Conservation (phyloP, 2,113 vertebrate species). For the Hirundichthys speculiger region DNA sequence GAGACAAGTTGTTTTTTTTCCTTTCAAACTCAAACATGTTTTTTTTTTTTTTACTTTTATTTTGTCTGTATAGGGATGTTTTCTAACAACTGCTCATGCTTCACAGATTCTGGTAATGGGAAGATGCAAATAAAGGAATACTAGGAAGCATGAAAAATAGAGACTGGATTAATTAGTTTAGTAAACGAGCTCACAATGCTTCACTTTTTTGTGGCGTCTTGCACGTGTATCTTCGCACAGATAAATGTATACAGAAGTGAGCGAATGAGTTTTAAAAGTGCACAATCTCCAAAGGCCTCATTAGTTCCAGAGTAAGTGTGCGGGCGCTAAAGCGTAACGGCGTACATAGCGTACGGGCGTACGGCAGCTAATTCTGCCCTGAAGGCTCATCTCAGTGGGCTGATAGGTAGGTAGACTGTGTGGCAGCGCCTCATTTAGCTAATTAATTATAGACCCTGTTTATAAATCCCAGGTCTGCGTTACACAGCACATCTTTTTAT, state of each 20-base stretch:
- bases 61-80: slow-evolving; percentile 10
- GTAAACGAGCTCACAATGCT: slow-evolving; percentile 24
- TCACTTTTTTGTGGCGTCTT: slow-evolving; percentile 16
- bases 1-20: slow-evolving; percentile 30
- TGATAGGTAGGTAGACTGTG: slow-evolving; percentile 62
- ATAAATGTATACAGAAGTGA: slow-evolving; percentile 40
- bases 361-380: slow-evolving; percentile 37
- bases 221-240: slow-evolving; percentile 31
- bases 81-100: slow-evolving; percentile 49
- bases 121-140: slow-evolving; percentile 42
- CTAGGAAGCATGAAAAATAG: slow-evolving; percentile 25
- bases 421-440: slow-evolving; percentile 35
- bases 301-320: slow-evolving; percentile 61
- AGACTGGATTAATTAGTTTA: slow-evolving; percentile 45
- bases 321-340: slow-evolving; percentile 32
- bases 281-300: slow-evolving; percentile 67
- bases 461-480: background rate
- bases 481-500: background rate
- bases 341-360: slow-evolving; percentile 43
- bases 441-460: slow-evolving; percentile 63
- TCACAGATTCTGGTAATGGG: slow-evolving; percentile 40
- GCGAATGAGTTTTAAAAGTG: slow-evolving; percentile 37
- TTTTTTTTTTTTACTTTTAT: slow-evolving; percentile 5
- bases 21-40: slow-evolving; percentile 21
- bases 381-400: slow-evolving; percentile 48